Evolutionary conservation across 2,888 invertebrate genomes (phyloP).

Genomic region (Dryococelus australis): DNA sequence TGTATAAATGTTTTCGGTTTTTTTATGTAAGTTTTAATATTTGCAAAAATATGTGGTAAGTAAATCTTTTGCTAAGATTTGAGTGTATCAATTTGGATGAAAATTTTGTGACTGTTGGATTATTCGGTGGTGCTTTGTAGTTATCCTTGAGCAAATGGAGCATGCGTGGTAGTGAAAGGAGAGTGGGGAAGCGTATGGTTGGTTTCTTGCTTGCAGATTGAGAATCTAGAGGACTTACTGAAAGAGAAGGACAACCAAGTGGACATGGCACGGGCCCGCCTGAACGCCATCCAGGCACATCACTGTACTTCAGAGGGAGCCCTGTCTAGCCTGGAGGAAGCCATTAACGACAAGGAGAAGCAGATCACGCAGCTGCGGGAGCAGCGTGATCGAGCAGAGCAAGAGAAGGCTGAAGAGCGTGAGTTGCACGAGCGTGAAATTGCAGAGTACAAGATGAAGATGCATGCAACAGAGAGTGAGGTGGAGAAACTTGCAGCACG

Average conservation of each 20-base stretch:
- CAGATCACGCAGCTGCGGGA: conserved; percentile 94
- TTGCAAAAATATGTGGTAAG: no score
- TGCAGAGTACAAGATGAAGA: conserved; percentile 94
- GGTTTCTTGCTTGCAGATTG: conserved; percentile 71
- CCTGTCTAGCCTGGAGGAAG: conserved; percentile 91
- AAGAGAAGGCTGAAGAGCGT: conserved; percentile 94
- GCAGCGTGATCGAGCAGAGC: conserved; percentile 93
- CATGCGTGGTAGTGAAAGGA: no score
- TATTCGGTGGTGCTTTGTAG: no score
- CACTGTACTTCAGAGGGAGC: conserved; percentile 94
- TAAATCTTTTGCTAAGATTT: no score
- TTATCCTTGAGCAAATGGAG: no score
- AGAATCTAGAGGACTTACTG: conserved; percentile 94
- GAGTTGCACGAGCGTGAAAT: conserved; percentile 88
- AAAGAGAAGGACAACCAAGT: conserved; percentile 99
- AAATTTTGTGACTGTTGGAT: no score
- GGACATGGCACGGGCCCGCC: conserved; percentile 89
- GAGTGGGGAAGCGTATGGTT: conserved; percentile 9
- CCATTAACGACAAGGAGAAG: conserved; percentile 95
- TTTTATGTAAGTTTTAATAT: neutral
- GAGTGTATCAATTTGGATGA: no score
- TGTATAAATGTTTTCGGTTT: no score
- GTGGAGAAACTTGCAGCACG: conserved; percentile 88
- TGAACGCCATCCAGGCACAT: conserved; percentile 93
- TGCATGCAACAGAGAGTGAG: conserved; percentile 89